Evolutionary conservation across 2,888 invertebrate species (phyloP).

Genomic region (Thumatha senex): DNA sequence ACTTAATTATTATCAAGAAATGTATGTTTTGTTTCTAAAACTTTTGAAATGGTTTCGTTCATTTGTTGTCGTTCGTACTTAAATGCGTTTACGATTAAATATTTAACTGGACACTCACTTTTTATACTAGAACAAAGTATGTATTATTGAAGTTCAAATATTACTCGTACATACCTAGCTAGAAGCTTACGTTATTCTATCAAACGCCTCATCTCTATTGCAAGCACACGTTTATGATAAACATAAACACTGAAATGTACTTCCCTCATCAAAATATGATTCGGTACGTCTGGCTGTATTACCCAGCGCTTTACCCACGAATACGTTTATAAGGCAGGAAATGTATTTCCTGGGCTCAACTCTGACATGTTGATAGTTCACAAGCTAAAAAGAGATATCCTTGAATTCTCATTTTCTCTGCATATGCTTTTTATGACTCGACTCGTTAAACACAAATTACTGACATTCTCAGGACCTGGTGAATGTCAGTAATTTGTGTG

Average conservation of each 20-base stretch:
- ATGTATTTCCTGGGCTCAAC: constrained; percentile 52
- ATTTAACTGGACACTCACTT: too few relatives aligned
- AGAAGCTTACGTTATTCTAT: constrained; percentile 5
- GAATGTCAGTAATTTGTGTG: constrained; percentile 5
- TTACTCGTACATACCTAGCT: not conserved
- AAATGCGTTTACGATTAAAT: too few relatives aligned
- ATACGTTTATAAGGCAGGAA: constrained; percentile 58
- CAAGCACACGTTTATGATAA: constrained; percentile 23
- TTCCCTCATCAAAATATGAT: constrained; percentile 51
- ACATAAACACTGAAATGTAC: constrained; percentile 38
- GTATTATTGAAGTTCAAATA: too few relatives aligned
- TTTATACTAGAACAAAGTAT: not conserved
- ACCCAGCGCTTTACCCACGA: constrained; percentile 51
- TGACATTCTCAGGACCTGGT: constrained; percentile 8
- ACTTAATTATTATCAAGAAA: too few relatives aligned
- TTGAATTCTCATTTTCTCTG: constrained; percentile 21
- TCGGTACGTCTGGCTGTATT: constrained; percentile 48
- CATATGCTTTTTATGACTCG: constrained; percentile 24
- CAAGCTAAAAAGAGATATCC: constrained; percentile 34
- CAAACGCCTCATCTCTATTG: constrained; percentile 14
- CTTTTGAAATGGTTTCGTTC: too few relatives aligned
- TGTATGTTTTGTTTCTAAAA: too few relatives aligned
- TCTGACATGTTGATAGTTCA: constrained; percentile 51
- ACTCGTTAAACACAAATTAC: constrained; percentile 12
- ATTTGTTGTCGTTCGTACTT: too few relatives aligned